Evolutionary conservation across 1,140 invertebrate genomes (phyloP).

Genomic region (Holotrichia oblita): DNA sequence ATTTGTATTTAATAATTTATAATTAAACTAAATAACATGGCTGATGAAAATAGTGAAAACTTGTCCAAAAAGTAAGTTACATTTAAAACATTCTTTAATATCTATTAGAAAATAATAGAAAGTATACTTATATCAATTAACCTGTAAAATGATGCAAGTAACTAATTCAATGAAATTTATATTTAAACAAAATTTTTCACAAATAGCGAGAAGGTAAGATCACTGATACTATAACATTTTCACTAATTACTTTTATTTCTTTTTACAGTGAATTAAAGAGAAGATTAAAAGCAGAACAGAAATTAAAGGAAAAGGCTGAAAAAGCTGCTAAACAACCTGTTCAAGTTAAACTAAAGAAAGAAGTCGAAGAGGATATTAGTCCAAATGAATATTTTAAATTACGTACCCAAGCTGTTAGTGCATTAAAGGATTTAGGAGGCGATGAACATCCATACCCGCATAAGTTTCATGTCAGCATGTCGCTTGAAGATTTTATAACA

Average conservation of each 20-base stretch:
- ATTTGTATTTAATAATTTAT: background rate
- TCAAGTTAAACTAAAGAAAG: conserved; percentile 60
- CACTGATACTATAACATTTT: conserved; percentile 20
- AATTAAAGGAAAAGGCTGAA: conserved; percentile 91
- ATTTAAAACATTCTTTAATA: conserved; percentile 54
- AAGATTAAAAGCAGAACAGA: conserved; percentile 89
- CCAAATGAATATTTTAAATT: conserved; percentile 95
- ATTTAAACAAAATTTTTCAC: conserved; percentile 45
- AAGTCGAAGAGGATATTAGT: conserved; percentile 86
- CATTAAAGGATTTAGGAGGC: conserved; percentile 74
- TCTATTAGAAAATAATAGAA: conserved; percentile 47
- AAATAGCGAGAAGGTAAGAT: conserved; percentile 57
- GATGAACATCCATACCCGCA: conserved; percentile 96
- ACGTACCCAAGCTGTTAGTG: conserved; percentile 76
- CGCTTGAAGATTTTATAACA: conserved; percentile 89
- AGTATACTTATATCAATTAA: conserved; percentile 48
- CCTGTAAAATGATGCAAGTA: conserved; percentile 57
- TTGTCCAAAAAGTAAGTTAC: conserved; percentile 74
- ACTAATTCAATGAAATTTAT: conserved; percentile 46
- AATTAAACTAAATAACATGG: conserved; percentile 61
- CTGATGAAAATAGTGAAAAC: conserved; percentile 67
- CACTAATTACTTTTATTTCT: conserved; percentile 52
- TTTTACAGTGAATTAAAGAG: conserved; percentile 90
- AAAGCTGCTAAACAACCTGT: conserved; percentile 70
- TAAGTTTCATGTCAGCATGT: conserved; percentile 94